Conservation (phyloP, 2,113 vertebrate species). For the Gila orcuttii region DNA sequence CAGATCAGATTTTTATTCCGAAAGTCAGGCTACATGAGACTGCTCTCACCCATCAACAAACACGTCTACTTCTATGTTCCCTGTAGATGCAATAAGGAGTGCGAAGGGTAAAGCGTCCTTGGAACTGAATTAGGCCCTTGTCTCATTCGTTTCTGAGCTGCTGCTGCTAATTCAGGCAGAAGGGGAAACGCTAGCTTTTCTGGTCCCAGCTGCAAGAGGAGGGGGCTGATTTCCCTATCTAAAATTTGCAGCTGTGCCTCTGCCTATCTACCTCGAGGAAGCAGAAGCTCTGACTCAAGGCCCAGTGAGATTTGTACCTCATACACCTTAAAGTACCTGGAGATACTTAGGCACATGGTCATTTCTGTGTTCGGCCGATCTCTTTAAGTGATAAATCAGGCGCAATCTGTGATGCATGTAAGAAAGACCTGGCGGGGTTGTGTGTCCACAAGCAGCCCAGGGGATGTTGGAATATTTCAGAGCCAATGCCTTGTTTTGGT, state of each 20-base stretch:
- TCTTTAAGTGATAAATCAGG: constrained; percentile 17
- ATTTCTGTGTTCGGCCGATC: not conserved
- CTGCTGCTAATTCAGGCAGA: constrained; percentile 31
- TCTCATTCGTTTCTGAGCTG: constrained; percentile 27
- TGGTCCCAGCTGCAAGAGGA: constrained; percentile 10
- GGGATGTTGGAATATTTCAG: constrained; percentile 5
- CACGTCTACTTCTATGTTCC: constrained; percentile 10
- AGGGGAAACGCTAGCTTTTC: constrained; percentile 12
- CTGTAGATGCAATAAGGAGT: constrained; percentile 17
- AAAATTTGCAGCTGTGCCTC: constrained; percentile 31
- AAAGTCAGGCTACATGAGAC: not conserved
- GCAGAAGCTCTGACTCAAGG: not conserved
- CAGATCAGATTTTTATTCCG: not conserved
- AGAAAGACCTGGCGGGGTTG: not conserved
- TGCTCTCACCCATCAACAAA: constrained; percentile 34
- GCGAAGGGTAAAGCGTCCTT: constrained; percentile 23
- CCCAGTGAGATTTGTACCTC: not conserved
- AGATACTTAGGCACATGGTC: not conserved
- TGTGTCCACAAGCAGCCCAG: not conserved
- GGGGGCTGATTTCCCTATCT: constrained; percentile 17
- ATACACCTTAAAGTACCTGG: constrained; percentile 11
- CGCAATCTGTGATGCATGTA: not conserved
- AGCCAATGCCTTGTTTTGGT: not conserved
- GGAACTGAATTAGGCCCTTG: constrained; percentile 29
- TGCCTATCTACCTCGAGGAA: not conserved